Evolutionary conservation across 2,113 vertebrate species (phyloP), one percentile per base, ranked within the genome.

Genomic region (Thamnophis sirtalis): DNA sequence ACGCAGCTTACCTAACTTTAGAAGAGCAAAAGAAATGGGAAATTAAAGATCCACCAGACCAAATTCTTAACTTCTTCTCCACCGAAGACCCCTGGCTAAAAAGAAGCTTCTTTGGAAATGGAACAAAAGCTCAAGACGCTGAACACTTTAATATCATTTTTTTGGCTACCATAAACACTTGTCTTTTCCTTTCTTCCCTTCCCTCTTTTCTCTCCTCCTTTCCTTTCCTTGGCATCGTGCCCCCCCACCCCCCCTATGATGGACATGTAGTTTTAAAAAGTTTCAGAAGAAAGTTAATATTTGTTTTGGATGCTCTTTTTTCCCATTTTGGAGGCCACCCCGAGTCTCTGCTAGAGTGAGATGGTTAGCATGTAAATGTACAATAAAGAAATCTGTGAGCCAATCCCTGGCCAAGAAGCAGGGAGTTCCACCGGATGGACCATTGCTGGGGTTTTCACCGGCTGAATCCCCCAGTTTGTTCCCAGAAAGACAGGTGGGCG

Each of bases 171-270:
- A 9, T 43, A 43, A 21, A 9, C 1, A 33, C 33, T 9, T 43
- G 24, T 21, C 7, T 38, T 43, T 80, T 43, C 17, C 68, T 38
- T 19, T 73, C n/a, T 28, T 28, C 58, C 0, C 58, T 11, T 19
- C 53, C 53, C 53, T 54, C 56, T 60, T 60, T 60, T 1, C 26
- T 63, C 26, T 63, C 58, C 2, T 58, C 2, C 26, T 28, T 63
- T 28, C 28, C 0, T 68, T 15, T 6, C 60, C 11, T 80, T 80
- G 68, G 6, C 68, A 80, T 80, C 73, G n/a, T 43, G 5, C 15
- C n/a, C n/a, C 6, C 15, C n/a, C 2, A 11, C 1, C 1, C 28
- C 0, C 4, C 28, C 28, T 4, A 0, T n/a, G 63, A 68, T n/a
- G 28, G 11, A 17, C 9, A 63, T 28, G 9, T 4, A 28, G 9